phyloP scores from a whole-genome alignment of 2,888 invertebrate genomes.

The Diarsia brunnea region DNA sequence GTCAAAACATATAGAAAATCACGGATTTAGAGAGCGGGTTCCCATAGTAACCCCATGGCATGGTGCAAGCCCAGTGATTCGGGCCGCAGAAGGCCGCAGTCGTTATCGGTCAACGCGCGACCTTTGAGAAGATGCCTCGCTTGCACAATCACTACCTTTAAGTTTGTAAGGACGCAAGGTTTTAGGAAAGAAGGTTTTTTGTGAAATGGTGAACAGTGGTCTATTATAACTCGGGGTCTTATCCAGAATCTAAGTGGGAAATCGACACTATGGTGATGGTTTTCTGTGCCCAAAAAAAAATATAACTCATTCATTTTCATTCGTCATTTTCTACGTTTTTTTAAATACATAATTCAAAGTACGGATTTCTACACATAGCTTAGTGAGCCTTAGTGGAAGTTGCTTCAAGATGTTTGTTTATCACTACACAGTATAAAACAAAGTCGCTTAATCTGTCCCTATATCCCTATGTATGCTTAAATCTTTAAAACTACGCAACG shows the following conservation, averaged over 20 bases:
- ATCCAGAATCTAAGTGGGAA: neutral
- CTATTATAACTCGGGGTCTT: neutral
- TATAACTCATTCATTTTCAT: too few relatives aligned
- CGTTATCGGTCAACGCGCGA: conserved; percentile 88
- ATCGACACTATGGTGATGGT: neutral
- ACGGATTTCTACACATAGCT: neutral
- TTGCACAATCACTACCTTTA: conserved; percentile 67
- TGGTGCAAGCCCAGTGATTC: conserved; percentile 80
- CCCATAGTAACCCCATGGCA: conserved; percentile 70
- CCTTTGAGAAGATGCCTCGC: conserved; percentile 86
- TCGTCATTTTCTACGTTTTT: neutral
- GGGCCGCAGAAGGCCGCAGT: conserved; percentile 85
- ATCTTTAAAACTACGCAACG: too few relatives aligned
- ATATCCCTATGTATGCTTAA: too few relatives aligned
- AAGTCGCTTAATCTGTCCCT: too few relatives aligned
- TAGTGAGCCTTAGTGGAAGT: too few relatives aligned
- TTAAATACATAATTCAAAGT: too few relatives aligned
- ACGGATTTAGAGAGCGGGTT: conserved; percentile 56
- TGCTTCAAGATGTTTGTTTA: too few relatives aligned
- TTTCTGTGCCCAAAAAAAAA: neutral
- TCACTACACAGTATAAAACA: too few relatives aligned
- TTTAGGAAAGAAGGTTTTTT: conserved; percentile 45
- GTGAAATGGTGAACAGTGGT: neutral
- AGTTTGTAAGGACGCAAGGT: conserved; percentile 43
- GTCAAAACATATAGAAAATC: conserved; percentile 48